These are phyloP conservation scores for Huso huso DNA, from an alignment of 2,797 vertebrate species.

Conservation along the genomic window DNA sequence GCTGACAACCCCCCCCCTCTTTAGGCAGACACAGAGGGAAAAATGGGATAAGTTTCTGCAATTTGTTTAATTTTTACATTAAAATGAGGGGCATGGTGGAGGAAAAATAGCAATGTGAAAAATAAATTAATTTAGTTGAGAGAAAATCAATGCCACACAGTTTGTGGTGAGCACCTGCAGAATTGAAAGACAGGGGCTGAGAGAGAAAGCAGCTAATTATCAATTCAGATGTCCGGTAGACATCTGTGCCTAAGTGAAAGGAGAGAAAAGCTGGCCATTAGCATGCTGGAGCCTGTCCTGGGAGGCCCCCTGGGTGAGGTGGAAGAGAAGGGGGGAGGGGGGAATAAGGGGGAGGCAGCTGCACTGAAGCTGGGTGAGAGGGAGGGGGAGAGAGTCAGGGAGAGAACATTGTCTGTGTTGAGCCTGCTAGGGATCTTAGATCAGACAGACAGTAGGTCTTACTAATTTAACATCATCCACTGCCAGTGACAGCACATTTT, in stretches of 20 bases:
- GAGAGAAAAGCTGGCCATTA: slow-evolving; percentile 1
- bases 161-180: slow-evolving; percentile 15
- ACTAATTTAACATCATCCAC: no score
- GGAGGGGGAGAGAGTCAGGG: slow-evolving; percentile 6
- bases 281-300: slow-evolving; percentile 14
- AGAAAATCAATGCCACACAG: background rate
- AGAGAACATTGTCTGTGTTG: slow-evolving; percentile 14
- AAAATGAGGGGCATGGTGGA: background rate
- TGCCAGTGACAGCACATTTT: no score
- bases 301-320: background rate
- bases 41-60: background rate
- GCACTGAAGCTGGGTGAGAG: background rate
- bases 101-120: background rate
- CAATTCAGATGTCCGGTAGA: slow-evolving; percentile 3
- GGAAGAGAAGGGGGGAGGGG: slow-evolving; percentile 1
- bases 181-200: background rate
- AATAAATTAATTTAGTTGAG: background rate
- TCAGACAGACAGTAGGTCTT: no score
- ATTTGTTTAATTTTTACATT: background rate
- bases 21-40: background rate
- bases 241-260: slow-evolving; percentile 30
- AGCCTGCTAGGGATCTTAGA: slow-evolving; percentile 11
- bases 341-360: slow-evolving; percentile 16
- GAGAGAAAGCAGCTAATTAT: slow-evolving; percentile 16
- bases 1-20: background rate